Evolutionary conservation across 2,113 vertebrate genomes (phyloP), one percentile per base, ranked within the genome.

Genomic region (Pelusios castaneus): DNA sequence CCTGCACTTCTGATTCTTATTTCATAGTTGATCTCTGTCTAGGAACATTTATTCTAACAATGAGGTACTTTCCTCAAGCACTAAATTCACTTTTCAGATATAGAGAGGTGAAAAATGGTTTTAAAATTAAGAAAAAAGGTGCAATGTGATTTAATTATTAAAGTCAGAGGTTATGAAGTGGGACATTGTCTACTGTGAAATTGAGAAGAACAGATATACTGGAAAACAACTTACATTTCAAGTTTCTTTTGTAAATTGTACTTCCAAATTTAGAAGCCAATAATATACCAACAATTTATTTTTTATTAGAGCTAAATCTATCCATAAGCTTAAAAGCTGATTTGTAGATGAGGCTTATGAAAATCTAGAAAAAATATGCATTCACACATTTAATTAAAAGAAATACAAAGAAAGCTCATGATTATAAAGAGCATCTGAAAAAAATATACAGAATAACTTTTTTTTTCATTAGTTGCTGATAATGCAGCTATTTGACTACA

Each of bases 51-150:
- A 16, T 85, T 83, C 56, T 95, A 56, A 78, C 29, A 84, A 58
- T 95, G 82, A 86, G 77, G 16, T 11, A 38, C 34, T 5, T 82
- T 89, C 81, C 47, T 43, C 87, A 60, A 93, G 16, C 84, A 76
- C 84, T 55, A 90, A 78, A 90, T 79, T 92, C 41, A 75, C 75
- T 75, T 92, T 92, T 82, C 88, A 92, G 87, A 94, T 90, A 87
- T 85, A 70, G 41, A 14, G 19, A 90, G 82, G 80, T 43, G 91
- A 93, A 96, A 76, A 75, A 25, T 22, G 79, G 7, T 10, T 85
- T 94, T 93, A 96, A 90, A 91, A 90, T 56, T 51, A 56, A 31
- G 52, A 67, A 43, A 91, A 29, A 84, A 82, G 49, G 22, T 73
- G 25, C 88, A 94, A 91, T 54, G 34, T 24, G 81, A 91, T 51